phyloP scores from a whole-genome alignment of 1,140 invertebrate genomes.

The Agrypnia vestita region DNA sequence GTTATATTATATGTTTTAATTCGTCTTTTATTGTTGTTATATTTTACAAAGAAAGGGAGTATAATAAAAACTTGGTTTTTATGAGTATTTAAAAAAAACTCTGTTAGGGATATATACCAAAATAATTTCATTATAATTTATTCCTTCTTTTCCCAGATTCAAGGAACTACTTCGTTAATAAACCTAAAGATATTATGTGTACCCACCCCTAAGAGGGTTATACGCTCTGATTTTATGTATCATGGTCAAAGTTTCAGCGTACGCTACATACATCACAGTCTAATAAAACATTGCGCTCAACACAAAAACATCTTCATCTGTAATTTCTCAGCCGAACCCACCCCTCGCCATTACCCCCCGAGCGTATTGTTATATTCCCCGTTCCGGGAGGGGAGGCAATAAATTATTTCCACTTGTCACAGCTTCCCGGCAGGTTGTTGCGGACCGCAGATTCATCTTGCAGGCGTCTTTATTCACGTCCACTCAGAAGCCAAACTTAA shows the following conservation, averaged over 20 bases:
- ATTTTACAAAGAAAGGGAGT: too few species aligned
- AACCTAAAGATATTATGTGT: too few species aligned
- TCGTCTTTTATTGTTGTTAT: too few species aligned
- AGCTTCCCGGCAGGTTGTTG: slow-evolving; percentile 17
- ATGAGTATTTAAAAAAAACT: too few species aligned
- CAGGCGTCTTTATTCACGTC: slow-evolving; percentile 1
- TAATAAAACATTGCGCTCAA: slow-evolving; percentile 31
- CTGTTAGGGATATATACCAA: too few species aligned
- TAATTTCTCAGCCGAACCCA: slow-evolving; percentile 8
- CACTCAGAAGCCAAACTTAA: too few species aligned
- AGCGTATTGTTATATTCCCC: slow-evolving; percentile 15
- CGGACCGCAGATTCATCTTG: slow-evolving; percentile 18
- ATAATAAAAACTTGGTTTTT: too few species aligned
- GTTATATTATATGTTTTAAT: too few species aligned
- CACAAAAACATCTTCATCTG: slow-evolving; percentile 23
- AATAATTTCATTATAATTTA: too few species aligned
- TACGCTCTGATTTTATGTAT: neutral
- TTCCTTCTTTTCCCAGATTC: too few species aligned
- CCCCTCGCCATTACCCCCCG: neutral
- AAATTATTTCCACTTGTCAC: slow-evolving; percentile 41
- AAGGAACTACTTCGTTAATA: too few species aligned
- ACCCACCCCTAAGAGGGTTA: too few species aligned
- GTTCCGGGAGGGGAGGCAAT: neutral
- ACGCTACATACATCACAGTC: neutral
- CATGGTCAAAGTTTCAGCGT: neutral